A percentile compares a stretch with the other conserved stretches of the same genome.
phyloP scores from a whole-genome alignment of 2,113 vertebrate species.

The Hippocampus zosterae region DNA sequence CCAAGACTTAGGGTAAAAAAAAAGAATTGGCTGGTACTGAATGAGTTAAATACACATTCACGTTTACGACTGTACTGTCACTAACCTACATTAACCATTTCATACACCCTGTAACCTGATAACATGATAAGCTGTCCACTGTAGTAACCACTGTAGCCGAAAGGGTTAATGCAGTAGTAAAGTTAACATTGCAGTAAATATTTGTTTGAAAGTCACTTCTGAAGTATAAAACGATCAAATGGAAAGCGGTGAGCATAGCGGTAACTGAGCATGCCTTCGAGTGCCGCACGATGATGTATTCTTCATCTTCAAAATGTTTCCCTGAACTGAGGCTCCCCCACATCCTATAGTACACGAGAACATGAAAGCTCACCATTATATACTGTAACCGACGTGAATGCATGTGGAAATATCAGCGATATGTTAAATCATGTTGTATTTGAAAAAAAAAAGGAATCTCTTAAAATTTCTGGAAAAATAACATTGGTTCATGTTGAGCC shows the following conservation, averaged over 20 bases:
- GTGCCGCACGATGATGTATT: too few relatives aligned
- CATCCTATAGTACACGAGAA: background rate
- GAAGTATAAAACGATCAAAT: background rate
- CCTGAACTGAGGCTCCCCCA: background rate
- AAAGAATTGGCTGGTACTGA: too few relatives aligned
- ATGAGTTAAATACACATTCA: too few relatives aligned
- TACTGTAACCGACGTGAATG: constrained; percentile 1
- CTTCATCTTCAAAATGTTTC: background rate
- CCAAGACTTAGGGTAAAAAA: too few relatives aligned
- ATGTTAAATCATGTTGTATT: constrained; percentile 9
- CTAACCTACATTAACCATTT: too few relatives aligned
- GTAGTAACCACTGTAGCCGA: too few relatives aligned
- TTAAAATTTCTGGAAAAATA: constrained; percentile 20
- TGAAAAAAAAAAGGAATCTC: constrained; percentile 15
- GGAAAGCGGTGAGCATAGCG: background rate
- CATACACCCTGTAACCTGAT: too few relatives aligned
- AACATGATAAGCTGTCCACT: too few relatives aligned
- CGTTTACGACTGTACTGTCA: too few relatives aligned
- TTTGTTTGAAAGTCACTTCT: background rate
- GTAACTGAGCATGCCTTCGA: background rate
- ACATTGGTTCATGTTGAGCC: background rate
- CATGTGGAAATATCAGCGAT: constrained; percentile 4
- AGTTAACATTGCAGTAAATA: background rate
- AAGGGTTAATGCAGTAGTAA: background rate
- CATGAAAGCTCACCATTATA: background rate